These are phyloP conservation scores for Pogonomyrmex barbatus DNA, from an alignment of 1,140 invertebrate genomes.

Conservation along the genomic window DNA sequence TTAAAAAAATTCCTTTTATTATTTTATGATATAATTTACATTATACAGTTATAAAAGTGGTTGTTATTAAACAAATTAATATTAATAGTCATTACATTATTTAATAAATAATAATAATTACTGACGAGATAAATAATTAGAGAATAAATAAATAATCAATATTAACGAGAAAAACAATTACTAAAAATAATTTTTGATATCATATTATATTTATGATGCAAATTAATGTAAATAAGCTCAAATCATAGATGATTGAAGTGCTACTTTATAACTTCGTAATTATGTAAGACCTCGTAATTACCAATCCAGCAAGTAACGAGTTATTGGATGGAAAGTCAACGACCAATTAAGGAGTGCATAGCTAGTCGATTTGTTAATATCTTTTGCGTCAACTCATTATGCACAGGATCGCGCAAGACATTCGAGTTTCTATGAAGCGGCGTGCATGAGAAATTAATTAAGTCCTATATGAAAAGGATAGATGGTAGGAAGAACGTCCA, in stretches of 20 bases:
- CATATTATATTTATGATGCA: not conserved
- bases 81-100: not conserved
- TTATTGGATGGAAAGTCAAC: constrained; percentile 49
- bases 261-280: constrained; percentile 26
- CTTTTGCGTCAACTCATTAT: constrained; percentile 68
- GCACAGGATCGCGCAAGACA: constrained; percentile 50
- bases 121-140: not conserved
- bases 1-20: too few species aligned
- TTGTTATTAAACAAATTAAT: constrained; percentile 1
- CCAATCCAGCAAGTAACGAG: constrained; percentile 31
- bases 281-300: constrained; percentile 41
- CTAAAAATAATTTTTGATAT: not conserved
- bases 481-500: constrained; percentile 54
- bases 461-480: constrained; percentile 60
- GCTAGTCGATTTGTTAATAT: constrained; percentile 65
- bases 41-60: not conserved
- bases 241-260: constrained; percentile 1
- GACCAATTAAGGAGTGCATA: constrained; percentile 47
- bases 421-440: constrained; percentile 68
- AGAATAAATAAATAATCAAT: not conserved
- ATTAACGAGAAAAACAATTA: not conserved
- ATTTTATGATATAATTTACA: not conserved
- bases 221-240: not conserved
- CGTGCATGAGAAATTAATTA: constrained; percentile 76
- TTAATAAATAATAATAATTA: not conserved